These are phyloP conservation scores for Pachymerium ferrugineum DNA, from an alignment of 2,888 invertebrate genomes.

Conservation along the genomic window DNA sequence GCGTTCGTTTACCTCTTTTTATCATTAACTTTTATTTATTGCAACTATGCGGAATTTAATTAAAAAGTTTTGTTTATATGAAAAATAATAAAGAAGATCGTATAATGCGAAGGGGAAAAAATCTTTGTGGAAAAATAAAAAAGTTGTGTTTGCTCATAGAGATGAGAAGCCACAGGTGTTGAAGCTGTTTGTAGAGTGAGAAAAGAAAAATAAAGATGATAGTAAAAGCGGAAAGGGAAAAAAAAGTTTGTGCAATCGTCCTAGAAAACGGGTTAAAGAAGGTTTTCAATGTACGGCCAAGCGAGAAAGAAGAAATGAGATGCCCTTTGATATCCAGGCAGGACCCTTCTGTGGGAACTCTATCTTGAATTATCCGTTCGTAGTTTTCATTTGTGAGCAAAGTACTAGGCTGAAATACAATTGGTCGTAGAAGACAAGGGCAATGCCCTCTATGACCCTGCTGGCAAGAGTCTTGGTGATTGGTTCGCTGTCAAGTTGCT, in stretches of 20 bases:
- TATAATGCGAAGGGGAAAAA: conserved; percentile 4
- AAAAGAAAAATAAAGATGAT: conserved; percentile 23
- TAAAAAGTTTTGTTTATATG: conserved; percentile 3
- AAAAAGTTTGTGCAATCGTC: neutral
- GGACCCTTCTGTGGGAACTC: conserved; percentile 14
- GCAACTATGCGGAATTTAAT: neutral
- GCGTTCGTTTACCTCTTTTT: conserved; percentile 3
- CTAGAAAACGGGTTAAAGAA: conserved; percentile 11
- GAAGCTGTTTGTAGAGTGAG: neutral
- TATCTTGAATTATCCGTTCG: conserved; percentile 15
- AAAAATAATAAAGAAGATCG: neutral
- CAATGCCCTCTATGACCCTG: neutral
- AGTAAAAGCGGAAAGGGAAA: neutral
- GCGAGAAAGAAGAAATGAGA: conserved; percentile 20
- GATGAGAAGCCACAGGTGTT: conserved; percentile 27
- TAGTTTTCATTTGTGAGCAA: conserved; percentile 18
- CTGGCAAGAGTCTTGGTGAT: neutral
- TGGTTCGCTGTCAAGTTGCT: neutral
- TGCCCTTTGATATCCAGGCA: conserved; percentile 11
- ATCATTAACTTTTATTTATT: neutral
- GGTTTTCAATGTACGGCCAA: conserved; percentile 14
- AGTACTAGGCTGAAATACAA: conserved; percentile 16
- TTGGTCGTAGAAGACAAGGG: neutral
- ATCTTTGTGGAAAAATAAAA: neutral
- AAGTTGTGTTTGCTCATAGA: neutral